Percentiles rank a stretch among this genome's conserved stretches.
phyloP scores from a whole-genome alignment of 2,888 invertebrate species.

The Acleris literana region DNA sequence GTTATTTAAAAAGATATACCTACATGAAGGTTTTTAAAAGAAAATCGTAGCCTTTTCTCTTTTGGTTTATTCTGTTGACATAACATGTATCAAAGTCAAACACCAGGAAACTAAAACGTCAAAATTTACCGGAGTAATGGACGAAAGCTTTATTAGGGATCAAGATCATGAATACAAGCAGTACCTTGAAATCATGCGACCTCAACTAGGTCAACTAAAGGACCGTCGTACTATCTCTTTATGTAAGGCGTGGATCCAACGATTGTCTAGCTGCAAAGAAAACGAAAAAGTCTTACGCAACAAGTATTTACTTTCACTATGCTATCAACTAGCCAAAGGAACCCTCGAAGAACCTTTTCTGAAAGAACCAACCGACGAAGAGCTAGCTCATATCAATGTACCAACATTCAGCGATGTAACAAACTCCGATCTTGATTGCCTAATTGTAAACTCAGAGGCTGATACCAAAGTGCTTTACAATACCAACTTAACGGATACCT shows the following conservation, averaged over 20 bases:
- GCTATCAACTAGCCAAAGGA: conserved; percentile 70
- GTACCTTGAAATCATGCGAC: conserved; percentile 67
- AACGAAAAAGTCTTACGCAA: conserved; percentile 65
- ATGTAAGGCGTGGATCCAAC: conserved; percentile 73
- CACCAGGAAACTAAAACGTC: conserved; percentile 4
- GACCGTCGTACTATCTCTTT: conserved; percentile 59
- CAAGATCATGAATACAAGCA: conserved; percentile 69
- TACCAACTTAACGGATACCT: conserved; percentile 45
- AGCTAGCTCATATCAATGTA: conserved; percentile 53
- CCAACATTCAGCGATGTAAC: conserved; percentile 56
- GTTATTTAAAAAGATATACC: no score
- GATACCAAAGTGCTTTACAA: conserved; percentile 52
- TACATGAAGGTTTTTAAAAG: conserved; percentile 13
- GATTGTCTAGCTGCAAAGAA: conserved; percentile 57
- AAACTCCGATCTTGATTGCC: conserved; percentile 60
- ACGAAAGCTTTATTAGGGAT: conserved; percentile 52
- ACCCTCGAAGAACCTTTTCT: conserved; percentile 64
- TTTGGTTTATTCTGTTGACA: neutral
- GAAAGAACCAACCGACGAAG: conserved; percentile 52
- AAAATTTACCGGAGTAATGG: conserved; percentile 49
- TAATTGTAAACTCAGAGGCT: conserved; percentile 55
- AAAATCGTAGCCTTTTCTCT: neutral
- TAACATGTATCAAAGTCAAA: conserved; percentile 8
- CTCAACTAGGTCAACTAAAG: conserved; percentile 61
- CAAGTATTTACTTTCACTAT: conserved; percentile 67